These are phyloP conservation scores for Lasius fuliginosus DNA, from an alignment of 2,888 invertebrate species.

Conservation along the genomic window DNA sequence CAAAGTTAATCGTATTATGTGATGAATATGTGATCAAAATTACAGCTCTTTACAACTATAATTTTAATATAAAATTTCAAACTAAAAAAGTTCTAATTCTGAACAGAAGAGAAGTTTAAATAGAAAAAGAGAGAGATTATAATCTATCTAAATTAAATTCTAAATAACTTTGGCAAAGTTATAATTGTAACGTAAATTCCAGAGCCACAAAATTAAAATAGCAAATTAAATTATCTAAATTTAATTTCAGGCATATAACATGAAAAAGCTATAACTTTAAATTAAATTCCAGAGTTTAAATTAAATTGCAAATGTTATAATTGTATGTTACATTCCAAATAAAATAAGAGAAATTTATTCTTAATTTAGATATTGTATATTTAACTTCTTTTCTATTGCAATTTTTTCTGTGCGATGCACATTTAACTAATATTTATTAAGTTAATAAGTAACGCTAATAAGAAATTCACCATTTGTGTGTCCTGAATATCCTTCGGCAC, in stretches of 20 bases:
- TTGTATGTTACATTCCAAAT: background rate
- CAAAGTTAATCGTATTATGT: background rate
- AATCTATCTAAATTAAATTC: background rate
- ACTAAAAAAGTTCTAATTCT: background rate
- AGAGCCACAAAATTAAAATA: background rate
- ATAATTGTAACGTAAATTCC: background rate
- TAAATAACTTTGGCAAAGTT: background rate
- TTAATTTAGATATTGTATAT: background rate
- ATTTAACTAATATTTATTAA: background rate
- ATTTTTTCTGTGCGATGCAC: background rate
- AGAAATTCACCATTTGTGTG: background rate
- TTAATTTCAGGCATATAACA: background rate
- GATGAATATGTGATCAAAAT: background rate
- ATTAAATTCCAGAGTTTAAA: background rate
- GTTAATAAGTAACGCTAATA: constrained; percentile 2
- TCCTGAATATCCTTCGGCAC: background rate
- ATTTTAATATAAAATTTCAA: constrained; percentile 12
- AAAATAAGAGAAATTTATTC: background rate
- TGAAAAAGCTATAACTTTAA: background rate
- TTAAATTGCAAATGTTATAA: background rate
- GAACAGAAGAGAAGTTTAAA: background rate
- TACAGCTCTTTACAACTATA: constrained; percentile 3
- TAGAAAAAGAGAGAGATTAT: background rate
- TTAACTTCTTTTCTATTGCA: constrained; percentile 6
- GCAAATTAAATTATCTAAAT: background rate